Conservation (phyloP, 2,888 invertebrate species). For the Cloeon dipterum region DNA sequence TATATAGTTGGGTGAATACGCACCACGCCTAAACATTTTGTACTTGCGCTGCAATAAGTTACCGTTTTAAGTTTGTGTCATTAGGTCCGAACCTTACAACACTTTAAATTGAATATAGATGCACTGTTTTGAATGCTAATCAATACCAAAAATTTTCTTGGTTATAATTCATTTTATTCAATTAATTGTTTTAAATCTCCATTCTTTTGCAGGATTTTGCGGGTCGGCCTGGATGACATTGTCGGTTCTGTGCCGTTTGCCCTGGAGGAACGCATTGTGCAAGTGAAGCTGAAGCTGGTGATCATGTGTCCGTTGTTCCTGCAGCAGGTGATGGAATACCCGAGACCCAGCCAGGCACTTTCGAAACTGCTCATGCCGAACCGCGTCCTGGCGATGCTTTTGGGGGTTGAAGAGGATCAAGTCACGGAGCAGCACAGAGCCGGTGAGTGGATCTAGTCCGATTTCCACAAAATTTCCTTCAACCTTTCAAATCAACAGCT, state of each 20-base stretch:
- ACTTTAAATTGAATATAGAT: no score
- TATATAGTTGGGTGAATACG: no score
- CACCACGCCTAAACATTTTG: no score
- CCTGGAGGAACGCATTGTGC: conserved; percentile 6
- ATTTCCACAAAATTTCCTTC: background rate
- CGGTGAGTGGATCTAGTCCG: conserved; percentile 20
- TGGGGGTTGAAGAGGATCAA: conserved; percentile 53
- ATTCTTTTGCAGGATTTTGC: conserved; percentile 50
- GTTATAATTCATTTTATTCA: no score
- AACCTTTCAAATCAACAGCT: conserved; percentile 20
- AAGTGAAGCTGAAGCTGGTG: conserved; percentile 37
- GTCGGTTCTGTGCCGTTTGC: conserved; percentile 7
- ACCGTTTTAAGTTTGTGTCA: no score
- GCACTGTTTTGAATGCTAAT: no score
- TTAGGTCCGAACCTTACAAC: no score
- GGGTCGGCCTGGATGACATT: conserved; percentile 48
- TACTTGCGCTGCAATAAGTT: no score
- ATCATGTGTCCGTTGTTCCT: conserved; percentile 56
- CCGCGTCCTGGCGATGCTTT: conserved; percentile 52
- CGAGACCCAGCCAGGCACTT: conserved; percentile 19
- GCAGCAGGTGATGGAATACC: conserved; percentile 23
- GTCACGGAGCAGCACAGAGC: conserved; percentile 42
- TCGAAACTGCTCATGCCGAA: conserved; percentile 39
- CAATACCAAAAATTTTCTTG: no score
- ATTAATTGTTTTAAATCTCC: no score